Base-by-base conservation (phyloP, 2,113 vertebrate genomes). In the Lota lota region DNA sequence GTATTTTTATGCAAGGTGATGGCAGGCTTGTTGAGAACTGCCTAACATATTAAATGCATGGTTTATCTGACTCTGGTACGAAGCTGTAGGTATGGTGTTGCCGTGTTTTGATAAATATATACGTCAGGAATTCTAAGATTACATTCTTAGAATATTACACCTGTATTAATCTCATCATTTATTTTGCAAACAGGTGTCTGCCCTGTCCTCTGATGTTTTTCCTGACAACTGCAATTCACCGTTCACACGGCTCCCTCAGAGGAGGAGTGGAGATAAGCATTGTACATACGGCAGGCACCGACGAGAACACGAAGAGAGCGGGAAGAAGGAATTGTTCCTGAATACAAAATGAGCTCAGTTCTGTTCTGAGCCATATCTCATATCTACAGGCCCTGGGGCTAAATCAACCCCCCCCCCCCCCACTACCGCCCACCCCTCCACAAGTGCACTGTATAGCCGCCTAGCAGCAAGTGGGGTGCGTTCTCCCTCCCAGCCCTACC, bases 281-380 rank as follows among this genome's bases (percentile, higher is more conserved):
- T 22, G 16, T 18, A 33, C 28, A 33, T 33, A 33, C 28, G 28
- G 28, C 28, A 33, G 4, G 28, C 28, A 33, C 72, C 61, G 74
- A 74, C 65, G 74, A 83, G 77, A 74, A 76, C 60, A 57, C 50
- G 67, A 53, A 75, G 66, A 2, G 68, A 68, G 73, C 28, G 66
- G 68, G 33, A 22, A 24, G n/a, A 63, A 75, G 64, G 67, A 78
- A 83, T 85, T 63, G 16, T 65, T 79, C 79, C 82, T 82, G 78
- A 84, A 84, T 84, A 71, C 75, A 68, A 86, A 86, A 85, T 85
- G 76, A 83, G 63, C 12, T 21, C 62, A 78, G 71, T 75, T 83
- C 65, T 70, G 71, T 75, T 83, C 65, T 69, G 54, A 79, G 79
- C 57, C 20, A 64, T 59, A 75, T 66, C 58, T 74, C 63, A 63